Base-by-base conservation (phyloP, 2,888 invertebrate genomes). In the Actias luna region DNA sequence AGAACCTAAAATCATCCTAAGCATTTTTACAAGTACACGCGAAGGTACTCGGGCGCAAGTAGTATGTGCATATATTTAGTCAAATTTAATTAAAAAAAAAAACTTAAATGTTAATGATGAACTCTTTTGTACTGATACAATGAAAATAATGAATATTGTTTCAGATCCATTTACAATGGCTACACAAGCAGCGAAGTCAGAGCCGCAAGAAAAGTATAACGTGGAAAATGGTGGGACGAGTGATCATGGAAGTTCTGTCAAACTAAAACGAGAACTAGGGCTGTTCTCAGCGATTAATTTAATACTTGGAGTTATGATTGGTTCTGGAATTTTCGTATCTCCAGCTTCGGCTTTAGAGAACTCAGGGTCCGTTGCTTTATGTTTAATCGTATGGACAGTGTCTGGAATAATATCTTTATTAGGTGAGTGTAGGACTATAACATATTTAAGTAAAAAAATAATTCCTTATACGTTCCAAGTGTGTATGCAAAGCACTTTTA, bases 261-360 rank as follows among this genome's bases (percentile, higher is more conserved):
- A 94, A 71, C 93, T 97, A 68, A 95, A 95, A 83, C 89, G 96
- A 70, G 95, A 96, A 81, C 88, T 97, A 59, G 97, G 97, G 0
- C 92, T 97, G 1, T 94, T 96, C 78, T 96, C 97, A 59, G 97
- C 97, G 7, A 94, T 96, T 35, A 96, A 96, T 78, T 93, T 97
- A 70, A 97, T 98, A 69, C 94, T 97, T 14, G 96, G 97, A 61
- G 97, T 97, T 5, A 97, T 97, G 97, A 97, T 98, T 69, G 98
- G 97, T 55, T 97, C 97, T 10, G 98, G 98, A 61, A 97, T 98
- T 67, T 98, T 98, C 79, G 95, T 98, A 7, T 96, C 97, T 0
- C 97, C 98, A 1, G 94, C 96, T 4, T 95, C 95, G 7, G 97
- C 97, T 0, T 87, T 97, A 36, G 87, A 94, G 71, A 93, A 95